Evolutionary conservation across 2,113 vertebrate species (phyloP).

Genomic region (Saimiri boliviensis): DNA sequence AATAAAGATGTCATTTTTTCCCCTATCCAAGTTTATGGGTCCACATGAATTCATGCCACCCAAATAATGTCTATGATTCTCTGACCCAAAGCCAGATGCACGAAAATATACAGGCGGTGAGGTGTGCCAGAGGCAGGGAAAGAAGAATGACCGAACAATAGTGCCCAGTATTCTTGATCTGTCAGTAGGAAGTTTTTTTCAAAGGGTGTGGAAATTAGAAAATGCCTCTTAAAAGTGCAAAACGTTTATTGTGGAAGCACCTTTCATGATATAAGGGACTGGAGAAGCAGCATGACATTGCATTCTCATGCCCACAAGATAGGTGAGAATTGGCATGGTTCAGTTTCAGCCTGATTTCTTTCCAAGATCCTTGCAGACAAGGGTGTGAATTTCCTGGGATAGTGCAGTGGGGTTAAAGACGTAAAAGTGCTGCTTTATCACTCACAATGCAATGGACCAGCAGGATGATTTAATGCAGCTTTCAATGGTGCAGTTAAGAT

Average conservation of each 20-base stretch:
- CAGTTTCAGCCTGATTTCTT: neutral
- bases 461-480: slow-evolving; percentile 33
- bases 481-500: slow-evolving; percentile 41
- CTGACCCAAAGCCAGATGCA: neutral
- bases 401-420: neutral
- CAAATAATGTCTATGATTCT: neutral
- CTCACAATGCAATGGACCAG: neutral
- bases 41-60: neutral
- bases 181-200: neutral
- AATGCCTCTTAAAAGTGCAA: neutral
- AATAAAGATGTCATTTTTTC: neutral
- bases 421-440: slow-evolving; percentile 28
- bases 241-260: neutral
- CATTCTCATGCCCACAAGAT: neutral
- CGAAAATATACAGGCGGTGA: neutral
- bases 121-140: neutral
- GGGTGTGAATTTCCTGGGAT: neutral
- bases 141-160: neutral
- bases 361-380: neutral
- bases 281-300: neutral
- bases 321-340: neutral
- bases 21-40: neutral
- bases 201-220: neutral
- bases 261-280: neutral
- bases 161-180: neutral